Conservation (phyloP, 2,797 vertebrate species). For the Fratercula arctica region DNA sequence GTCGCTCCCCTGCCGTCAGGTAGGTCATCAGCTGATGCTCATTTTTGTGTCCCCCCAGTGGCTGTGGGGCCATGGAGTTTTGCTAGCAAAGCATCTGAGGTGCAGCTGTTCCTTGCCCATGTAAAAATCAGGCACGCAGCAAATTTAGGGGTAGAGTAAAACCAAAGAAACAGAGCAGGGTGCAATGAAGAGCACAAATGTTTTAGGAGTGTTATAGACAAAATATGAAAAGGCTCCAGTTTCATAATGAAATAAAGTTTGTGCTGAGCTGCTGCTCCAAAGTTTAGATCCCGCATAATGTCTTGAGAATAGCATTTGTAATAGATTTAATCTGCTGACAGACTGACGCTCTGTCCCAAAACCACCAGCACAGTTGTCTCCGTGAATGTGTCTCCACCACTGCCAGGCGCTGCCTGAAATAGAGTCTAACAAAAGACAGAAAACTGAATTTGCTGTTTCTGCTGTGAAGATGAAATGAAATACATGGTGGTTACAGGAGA, state of each 20-base stretch:
- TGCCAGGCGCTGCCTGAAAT: background rate
- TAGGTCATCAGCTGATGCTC: background rate
- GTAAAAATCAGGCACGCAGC: background rate
- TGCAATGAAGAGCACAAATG: background rate
- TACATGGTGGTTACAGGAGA: background rate
- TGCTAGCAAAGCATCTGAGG: background rate
- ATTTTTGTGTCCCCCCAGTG: background rate
- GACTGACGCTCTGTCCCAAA: background rate
- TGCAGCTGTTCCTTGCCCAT: background rate
- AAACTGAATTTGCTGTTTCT: background rate
- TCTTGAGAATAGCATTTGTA: conserved; percentile 2
- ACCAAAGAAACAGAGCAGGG: background rate
- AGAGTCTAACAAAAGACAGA: background rate
- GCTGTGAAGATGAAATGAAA: background rate
- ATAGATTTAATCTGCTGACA: conserved; percentile 36
- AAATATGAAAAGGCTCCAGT: background rate
- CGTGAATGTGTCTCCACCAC: background rate
- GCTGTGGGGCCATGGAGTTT: background rate
- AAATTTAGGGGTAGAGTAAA: conserved; percentile 24
- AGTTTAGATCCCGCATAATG: background rate
- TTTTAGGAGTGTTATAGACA: background rate
- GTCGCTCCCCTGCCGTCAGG: background rate
- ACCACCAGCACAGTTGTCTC: background rate
- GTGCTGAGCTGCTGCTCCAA: conserved; percentile 24
- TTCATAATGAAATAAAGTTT: background rate